Evolutionary conservation across 2,797 vertebrate species (phyloP), one percentile per base, ranked within the genome.

Genomic region (Periophthalmus magnuspinnatus): DNA sequence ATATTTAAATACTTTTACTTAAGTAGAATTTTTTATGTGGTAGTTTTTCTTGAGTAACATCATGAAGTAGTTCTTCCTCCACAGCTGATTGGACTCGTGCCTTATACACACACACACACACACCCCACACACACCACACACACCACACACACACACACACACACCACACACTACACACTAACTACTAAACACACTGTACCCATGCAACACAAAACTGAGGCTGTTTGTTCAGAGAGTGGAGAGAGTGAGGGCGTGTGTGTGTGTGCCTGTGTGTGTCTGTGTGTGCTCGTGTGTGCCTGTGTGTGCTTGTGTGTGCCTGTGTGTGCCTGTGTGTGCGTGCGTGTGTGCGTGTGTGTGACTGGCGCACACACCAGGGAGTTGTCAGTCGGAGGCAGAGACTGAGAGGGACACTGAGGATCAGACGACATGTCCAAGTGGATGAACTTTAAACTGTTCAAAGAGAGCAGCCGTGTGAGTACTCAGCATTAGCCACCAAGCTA

Each of bases 391-490:
- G 71, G 54, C 76, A 77, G 68, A 85, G 85, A 72, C 57, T 0
- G 38, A 76, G 68, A 69, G 19, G 47, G 58, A 70, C 75, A 70
- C 41, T 19, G 82, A 69, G 34, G 60, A 81, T 60, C 58, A 85
- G 66, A 72, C 57, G 65, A 83, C 86, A 94, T 96, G 93, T 92
- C 93, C 72, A 95, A 94, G 92, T 94, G 94, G 93, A 94, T 94
- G 89, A 91, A 71, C 87, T 94, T 93, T 87, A 92, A 91, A 83
- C 88, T 93, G 76, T 91, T 91, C 83, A 95, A 94, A 87, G 87
- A 91, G 89, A 94, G 80, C 88, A 91, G 91, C 83, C 90, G 84
- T 82, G 93, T 94, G 86, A 94, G 94, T 94, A 85, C 52, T 14
- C 57, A 56, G 41, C 2, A 21, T 71, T 16, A 57, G 5, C 13